Conservation (phyloP, 2,113 vertebrate genomes). For the Fulmarus glacialis region DNA sequence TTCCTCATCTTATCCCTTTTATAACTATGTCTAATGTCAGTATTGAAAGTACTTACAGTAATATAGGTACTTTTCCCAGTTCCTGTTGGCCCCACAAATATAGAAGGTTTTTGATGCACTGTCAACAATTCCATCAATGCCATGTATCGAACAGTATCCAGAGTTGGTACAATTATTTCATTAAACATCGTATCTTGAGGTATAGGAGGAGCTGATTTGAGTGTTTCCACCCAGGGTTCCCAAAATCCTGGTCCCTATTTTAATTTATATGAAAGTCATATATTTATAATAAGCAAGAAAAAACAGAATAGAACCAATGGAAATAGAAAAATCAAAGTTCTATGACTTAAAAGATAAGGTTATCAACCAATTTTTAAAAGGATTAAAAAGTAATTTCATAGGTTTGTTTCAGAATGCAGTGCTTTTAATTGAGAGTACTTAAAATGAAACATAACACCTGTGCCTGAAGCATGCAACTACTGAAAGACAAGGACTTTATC, state of each 20-base stretch:
- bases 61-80: slow-evolving; percentile 92
- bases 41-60: slow-evolving; percentile 79
- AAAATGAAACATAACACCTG: background rate
- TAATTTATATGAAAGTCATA: background rate
- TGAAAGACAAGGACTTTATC: background rate
- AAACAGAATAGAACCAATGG: background rate
- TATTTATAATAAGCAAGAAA: background rate
- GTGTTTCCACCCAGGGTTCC: slow-evolving; percentile 85
- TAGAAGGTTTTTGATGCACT: slow-evolving; percentile 86
- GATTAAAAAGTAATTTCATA: background rate
- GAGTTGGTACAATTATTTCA: slow-evolving; percentile 92
- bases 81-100: slow-evolving; percentile 90
- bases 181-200: slow-evolving; percentile 84
- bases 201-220: slow-evolving; percentile 79
- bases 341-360: background rate
- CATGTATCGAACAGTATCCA: slow-evolving; percentile 87
- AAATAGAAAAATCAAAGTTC: background rate
- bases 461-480: background rate
- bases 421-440: background rate
- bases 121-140: slow-evolving; percentile 85
- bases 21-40: background rate
- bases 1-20: background rate
- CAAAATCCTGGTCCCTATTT: slow-evolving; percentile 85
- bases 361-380: background rate
- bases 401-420: background rate